Conservation (phyloP, 1,140 invertebrate genomes). For the Lepidostoma basale region DNA sequence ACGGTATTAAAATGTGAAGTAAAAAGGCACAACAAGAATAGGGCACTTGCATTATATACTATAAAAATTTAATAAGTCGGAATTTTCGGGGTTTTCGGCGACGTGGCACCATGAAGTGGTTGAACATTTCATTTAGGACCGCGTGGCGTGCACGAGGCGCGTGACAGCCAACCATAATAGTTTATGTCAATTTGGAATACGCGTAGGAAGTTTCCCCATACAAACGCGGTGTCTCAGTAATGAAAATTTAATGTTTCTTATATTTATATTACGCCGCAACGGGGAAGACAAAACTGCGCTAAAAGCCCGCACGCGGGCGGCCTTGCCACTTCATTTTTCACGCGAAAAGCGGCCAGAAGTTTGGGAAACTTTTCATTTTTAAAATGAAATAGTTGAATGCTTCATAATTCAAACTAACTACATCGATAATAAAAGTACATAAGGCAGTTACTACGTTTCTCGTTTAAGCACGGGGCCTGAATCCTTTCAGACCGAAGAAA, state of each 20-base stretch:
- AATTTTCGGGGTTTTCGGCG: too few species aligned
- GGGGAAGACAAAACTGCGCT: neutral
- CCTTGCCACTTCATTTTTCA: neutral
- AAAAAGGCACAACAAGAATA: neutral
- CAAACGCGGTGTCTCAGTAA: constrained; percentile 18
- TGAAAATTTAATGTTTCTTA: constrained; percentile 31
- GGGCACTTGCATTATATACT: too few species aligned
- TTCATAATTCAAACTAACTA: too few species aligned
- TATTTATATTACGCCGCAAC: constrained; percentile 16
- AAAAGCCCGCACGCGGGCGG: neutral
- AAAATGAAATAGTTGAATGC: too few species aligned
- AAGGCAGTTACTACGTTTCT: too few species aligned
- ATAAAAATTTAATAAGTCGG: too few species aligned
- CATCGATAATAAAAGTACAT: too few species aligned
- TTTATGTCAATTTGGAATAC: constrained; percentile 29
- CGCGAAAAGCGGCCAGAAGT: neutral
- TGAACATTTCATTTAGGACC: neutral
- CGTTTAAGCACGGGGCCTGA: too few species aligned
- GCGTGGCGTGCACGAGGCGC: neutral
- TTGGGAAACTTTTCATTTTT: neutral
- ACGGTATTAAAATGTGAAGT: neutral
- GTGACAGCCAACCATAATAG: constrained; percentile 24
- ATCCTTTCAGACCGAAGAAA: too few species aligned
- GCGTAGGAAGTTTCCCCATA: constrained; percentile 21
- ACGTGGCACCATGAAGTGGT: neutral